phyloP scores from a whole-genome alignment of 2,888 invertebrate genomes.

The Peribatodes rhomboidaria region DNA sequence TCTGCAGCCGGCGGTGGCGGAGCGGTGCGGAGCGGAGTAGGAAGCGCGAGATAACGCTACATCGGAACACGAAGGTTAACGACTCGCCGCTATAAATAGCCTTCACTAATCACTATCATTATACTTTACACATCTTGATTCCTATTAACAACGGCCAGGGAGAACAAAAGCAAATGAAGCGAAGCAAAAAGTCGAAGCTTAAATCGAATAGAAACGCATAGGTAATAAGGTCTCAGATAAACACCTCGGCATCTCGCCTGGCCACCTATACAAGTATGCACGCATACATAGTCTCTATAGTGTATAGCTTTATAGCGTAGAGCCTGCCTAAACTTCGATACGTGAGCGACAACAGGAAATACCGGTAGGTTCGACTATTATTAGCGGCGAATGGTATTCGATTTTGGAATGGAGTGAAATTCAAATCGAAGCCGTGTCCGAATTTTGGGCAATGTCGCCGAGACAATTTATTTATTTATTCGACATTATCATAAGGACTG shows the following conservation, averaged over 20 bases:
- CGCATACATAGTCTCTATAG: no score
- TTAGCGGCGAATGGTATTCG: neutral
- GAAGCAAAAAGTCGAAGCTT: no score
- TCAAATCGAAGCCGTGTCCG: constrained; percentile 10
- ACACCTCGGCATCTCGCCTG: no score
- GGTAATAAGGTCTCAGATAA: no score
- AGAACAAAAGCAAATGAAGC: neutral
- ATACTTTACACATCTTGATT: constrained; percentile 28
- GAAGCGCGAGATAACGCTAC: constrained; percentile 21
- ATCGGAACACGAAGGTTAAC: constrained; percentile 33
- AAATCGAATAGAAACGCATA: no score
- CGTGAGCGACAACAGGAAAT: constrained; percentile 18
- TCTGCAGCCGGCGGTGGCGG: neutral
- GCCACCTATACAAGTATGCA: no score
- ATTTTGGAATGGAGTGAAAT: constrained; percentile 9
- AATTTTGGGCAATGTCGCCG: constrained; percentile 18
- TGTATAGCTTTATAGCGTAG: no score
- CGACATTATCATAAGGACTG: neutral
- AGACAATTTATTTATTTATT: constrained; percentile 25
- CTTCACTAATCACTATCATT: constrained; percentile 27
- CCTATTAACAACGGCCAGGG: constrained; percentile 2
- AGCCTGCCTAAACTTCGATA: no score
- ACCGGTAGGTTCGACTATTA: constrained; percentile 18
- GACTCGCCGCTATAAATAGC: constrained; percentile 40
- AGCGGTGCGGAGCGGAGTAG: neutral